phyloP scores from a whole-genome alignment of 30 jellyfish, hydroid and myxozoan genomes.

The Aurelia aurita complex sp. Pacific region DNA sequence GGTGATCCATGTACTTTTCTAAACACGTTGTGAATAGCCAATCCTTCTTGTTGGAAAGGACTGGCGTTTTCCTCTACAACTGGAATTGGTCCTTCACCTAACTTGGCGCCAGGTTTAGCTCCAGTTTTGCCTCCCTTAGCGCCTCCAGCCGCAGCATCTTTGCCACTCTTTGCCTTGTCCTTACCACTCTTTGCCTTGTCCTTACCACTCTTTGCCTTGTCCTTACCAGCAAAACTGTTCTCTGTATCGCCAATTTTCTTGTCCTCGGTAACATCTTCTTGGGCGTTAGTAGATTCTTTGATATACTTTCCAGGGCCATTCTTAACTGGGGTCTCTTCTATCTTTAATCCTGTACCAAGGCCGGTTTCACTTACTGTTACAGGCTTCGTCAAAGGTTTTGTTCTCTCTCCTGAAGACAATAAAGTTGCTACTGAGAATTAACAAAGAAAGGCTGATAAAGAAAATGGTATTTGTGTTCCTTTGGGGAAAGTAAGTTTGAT shows the following conservation, averaged over 20 bases:
- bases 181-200: conserved; percentile 6
- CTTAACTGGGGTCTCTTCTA: not conserved
- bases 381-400: conserved; percentile 22
- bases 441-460: no score
- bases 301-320: not conserved
- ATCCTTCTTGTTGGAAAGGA: conserved; percentile 64
- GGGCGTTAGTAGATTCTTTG: not conserved
- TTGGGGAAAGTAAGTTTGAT: no score
- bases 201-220: conserved; percentile 1
- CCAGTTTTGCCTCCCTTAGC: not conserved
- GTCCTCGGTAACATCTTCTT: not conserved
- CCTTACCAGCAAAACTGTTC: conserved; percentile 14
- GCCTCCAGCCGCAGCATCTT: conserved; percentile 18
- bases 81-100: not conserved
- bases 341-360: not conserved
- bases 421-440: no score
- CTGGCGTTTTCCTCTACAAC: conserved; percentile 9
- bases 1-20: conserved; percentile 92
- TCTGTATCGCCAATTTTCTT: not conserved
- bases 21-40: conserved; percentile 81
- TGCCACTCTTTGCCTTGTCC: conserved; percentile 1
- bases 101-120: not conserved
- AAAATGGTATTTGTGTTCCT: no score
- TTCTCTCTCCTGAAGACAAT: not conserved
- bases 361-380: conserved; percentile 4